These are phyloP conservation scores for Laterallus jamaicensis DNA, from an alignment of 2,113 vertebrate genomes.

Conservation along the genomic window DNA sequence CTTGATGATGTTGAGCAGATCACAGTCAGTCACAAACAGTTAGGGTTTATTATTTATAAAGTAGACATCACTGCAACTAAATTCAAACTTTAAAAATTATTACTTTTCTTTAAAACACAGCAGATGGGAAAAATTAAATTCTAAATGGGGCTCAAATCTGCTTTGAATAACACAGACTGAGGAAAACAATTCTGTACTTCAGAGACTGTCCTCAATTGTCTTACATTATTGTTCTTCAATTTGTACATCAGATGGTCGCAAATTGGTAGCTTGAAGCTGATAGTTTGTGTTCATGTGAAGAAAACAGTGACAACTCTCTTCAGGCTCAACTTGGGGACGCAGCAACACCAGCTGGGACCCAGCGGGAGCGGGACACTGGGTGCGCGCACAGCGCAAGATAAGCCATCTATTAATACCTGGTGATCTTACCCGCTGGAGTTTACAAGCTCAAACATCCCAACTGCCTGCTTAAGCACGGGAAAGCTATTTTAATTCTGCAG, in stretches of 20 bases:
- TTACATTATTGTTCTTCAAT: constrained; percentile 24
- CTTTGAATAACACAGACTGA: constrained; percentile 42
- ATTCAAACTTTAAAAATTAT: constrained; percentile 2
- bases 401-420: background rate
- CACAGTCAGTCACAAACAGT: background rate
- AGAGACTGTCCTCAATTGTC: constrained; percentile 37
- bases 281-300: background rate
- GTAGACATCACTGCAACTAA: background rate
- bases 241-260: constrained; percentile 54
- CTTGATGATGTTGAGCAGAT: background rate
- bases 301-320: constrained; percentile 17
- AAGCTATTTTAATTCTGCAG: background rate
- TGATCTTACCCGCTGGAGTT: background rate
- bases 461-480: background rate
- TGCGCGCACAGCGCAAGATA: background rate
- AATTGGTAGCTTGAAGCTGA: constrained; percentile 34
- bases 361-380: background rate
- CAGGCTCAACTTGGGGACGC: background rate
- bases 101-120: constrained; percentile 36
- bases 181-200: constrained; percentile 14
- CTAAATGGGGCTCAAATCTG: constrained; percentile 36
- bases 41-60: background rate
- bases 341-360: background rate
- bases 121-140: constrained; percentile 57
- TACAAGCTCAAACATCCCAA: background rate